phyloP scores from a whole-genome alignment of 2,888 invertebrate genomes.

The Thereva unica region DNA sequence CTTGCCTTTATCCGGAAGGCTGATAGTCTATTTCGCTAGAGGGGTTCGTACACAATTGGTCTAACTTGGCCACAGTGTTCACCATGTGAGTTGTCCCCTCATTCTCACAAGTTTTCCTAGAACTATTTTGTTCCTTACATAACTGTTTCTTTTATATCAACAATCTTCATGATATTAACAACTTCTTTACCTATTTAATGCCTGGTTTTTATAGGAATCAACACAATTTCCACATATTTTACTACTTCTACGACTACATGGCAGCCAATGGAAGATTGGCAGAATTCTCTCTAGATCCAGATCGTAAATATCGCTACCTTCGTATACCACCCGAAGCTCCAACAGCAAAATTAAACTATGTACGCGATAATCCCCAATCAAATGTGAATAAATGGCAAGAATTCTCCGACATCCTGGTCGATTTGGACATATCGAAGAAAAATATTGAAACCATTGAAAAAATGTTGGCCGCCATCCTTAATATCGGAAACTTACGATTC shows the following conservation, averaged over 20 bases:
- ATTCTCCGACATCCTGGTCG: conserved; percentile 66
- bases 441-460: conserved; percentile 73
- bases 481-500: conserved; percentile 80
- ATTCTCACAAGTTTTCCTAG: too few relatives aligned
- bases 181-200: conserved; percentile 20
- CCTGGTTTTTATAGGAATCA: conserved; percentile 67
- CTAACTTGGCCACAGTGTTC: too few relatives aligned
- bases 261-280: conserved; percentile 68
- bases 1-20: too few relatives aligned
- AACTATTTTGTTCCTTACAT: too few relatives aligned
- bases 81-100: too few relatives aligned
- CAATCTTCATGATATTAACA: too few relatives aligned
- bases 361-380: conserved; percentile 66
- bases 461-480: conserved; percentile 73
- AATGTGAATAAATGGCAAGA: conserved; percentile 69
- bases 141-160: too few relatives aligned
- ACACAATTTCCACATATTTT: conserved; percentile 87
- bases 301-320: conserved; percentile 75
- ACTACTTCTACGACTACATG: conserved; percentile 87
- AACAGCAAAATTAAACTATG: conserved; percentile 64
- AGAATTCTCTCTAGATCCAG: conserved; percentile 69
- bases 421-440: conserved; percentile 73
- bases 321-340: conserved; percentile 64
- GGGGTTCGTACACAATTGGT: too few relatives aligned
- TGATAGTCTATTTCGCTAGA: too few relatives aligned